These are phyloP conservation scores for Taenioides sp. DNA, from an alignment of 2,797 vertebrate genomes.

Conservation along the genomic window DNA sequence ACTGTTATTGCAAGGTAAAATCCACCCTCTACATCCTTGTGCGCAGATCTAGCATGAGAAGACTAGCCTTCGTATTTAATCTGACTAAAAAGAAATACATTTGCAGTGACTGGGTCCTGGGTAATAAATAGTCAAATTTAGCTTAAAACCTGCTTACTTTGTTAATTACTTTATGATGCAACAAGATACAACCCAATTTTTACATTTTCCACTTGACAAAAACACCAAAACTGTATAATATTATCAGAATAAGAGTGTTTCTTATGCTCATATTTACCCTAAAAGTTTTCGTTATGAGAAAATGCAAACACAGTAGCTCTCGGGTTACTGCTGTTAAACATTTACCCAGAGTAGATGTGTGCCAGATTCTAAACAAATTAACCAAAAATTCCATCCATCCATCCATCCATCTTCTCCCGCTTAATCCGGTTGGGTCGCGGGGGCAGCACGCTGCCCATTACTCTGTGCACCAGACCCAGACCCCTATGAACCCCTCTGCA, in stretches of 20 bases:
- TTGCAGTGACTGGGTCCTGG: background rate
- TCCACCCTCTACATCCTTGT: no score
- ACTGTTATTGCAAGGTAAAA: background rate
- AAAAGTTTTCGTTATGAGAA: background rate
- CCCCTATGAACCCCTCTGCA: no score
- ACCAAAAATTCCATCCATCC: background rate
- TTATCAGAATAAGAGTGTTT: background rate
- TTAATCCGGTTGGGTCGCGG: no score
- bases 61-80: background rate
- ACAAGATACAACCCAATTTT: background rate
- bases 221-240: background rate
- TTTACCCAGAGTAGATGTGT: background rate
- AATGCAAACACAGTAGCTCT: background rate
- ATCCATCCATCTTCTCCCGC: no score
- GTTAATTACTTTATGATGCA: background rate
- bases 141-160: background rate
- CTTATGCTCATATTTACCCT: background rate
- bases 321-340: background rate
- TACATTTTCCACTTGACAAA: background rate
- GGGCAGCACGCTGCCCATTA: no score
- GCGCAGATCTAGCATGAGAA: background rate
- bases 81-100: background rate
- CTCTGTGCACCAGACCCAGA: no score
- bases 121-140: background rate
- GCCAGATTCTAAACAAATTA: background rate